Percentiles rank a stretch among this genome's conserved stretches.
phyloP scores from a whole-genome alignment of 1,140 invertebrate genomes.

The Apis laboriosa region DNA sequence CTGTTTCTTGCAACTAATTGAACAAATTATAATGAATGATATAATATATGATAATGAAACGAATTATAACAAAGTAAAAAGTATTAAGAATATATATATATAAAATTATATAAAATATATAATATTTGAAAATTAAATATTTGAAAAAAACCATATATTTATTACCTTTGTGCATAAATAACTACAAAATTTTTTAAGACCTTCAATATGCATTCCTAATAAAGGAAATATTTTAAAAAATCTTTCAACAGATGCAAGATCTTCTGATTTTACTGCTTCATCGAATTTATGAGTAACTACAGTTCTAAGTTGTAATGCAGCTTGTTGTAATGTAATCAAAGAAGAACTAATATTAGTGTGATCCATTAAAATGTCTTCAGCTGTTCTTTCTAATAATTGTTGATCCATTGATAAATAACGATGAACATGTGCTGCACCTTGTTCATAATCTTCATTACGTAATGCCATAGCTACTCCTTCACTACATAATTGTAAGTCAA shows the following conservation, averaged over 20 bases:
- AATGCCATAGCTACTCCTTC: constrained; percentile 97
- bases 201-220: constrained; percentile 94
- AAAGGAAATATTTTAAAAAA: constrained; percentile 99
- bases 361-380: constrained; percentile 88
- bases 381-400: constrained; percentile 89
- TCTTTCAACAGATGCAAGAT: constrained; percentile 94
- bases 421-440: constrained; percentile 97
- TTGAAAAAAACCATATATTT: constrained; percentile 2
- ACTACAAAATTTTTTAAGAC: constrained; percentile 94
- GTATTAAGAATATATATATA: not conserved
- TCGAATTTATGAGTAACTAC: constrained; percentile 93
- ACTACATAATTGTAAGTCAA: constrained; percentile 97
- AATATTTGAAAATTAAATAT: not conserved
- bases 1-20: constrained; percentile 85
- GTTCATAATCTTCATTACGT: constrained; percentile 94
- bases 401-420: constrained; percentile 98
- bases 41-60: no score
- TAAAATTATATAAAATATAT: not conserved
- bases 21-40: constrained; percentile 1
- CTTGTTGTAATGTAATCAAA: constrained; percentile 92
- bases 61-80: no score
- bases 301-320: constrained; percentile 87
- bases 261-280: constrained; percentile 93
- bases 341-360: constrained; percentile 88
- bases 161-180: constrained; percentile 91